Evolutionary conservation across 2,888 invertebrate species (phyloP).

Genomic region (Phragmatobia fuliginosa): DNA sequence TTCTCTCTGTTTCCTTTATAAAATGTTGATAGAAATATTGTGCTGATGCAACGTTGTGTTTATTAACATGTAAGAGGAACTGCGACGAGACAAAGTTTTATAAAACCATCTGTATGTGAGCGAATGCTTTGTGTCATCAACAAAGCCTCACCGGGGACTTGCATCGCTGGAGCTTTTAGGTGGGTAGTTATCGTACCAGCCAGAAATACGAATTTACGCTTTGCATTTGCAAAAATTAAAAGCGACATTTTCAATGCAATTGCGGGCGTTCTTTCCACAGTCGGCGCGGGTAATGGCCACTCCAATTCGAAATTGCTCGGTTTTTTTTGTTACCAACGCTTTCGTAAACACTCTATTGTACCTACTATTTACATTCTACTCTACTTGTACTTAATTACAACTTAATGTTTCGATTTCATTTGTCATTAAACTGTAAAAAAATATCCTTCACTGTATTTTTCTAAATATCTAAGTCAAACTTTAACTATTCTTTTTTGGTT

Average conservation of each 20-base stretch:
- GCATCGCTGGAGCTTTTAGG: constrained; percentile 79
- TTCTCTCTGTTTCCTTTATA: constrained; percentile 12
- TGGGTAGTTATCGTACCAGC: constrained; percentile 77
- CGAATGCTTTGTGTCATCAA: constrained; percentile 79
- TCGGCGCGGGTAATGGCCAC: constrained; percentile 83
- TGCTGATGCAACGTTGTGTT: constrained; percentile 40
- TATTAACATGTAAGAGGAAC: constrained; percentile 57
- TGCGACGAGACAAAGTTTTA: constrained; percentile 71
- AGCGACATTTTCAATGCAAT: constrained; percentile 84
- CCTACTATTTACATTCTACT: constrained; percentile 58
- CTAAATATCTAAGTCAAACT: no score
- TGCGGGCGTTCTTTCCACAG: constrained; percentile 78
- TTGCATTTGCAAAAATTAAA: constrained; percentile 85
- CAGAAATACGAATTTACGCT: constrained; percentile 82
- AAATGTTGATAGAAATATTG: constrained; percentile 35
- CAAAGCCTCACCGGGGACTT: constrained; percentile 74
- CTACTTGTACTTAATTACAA: constrained; percentile 58
- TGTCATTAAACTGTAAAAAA: background rate
- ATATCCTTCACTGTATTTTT: background rate
- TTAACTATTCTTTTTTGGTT: no score
- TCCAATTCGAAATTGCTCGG: constrained; percentile 79
- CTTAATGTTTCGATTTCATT: constrained; percentile 30
- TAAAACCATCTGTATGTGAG: constrained; percentile 71
- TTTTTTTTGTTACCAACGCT: constrained; percentile 72
- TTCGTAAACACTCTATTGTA: constrained; percentile 76